These are phyloP conservation scores for Campylomormyrus tamandua DNA, from an alignment of 2,113 vertebrate genomes.

Conservation along the genomic window DNA sequence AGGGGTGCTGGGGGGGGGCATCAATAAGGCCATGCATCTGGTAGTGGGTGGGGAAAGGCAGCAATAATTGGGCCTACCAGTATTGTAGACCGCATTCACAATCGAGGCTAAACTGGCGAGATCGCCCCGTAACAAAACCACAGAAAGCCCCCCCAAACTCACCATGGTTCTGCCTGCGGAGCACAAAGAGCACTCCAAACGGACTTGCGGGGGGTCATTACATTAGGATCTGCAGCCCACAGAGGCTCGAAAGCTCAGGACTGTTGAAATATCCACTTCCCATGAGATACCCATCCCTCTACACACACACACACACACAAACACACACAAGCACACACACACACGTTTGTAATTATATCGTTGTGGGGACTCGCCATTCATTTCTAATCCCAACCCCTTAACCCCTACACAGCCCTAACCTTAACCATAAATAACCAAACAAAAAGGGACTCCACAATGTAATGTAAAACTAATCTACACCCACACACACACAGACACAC, in stretches of 20 bases:
- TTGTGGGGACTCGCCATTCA: too few species aligned
- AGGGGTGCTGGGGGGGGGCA: background rate
- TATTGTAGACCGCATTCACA: background rate
- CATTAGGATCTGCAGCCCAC: background rate
- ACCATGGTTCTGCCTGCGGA: background rate
- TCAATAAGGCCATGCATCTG: background rate
- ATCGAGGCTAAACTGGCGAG: background rate
- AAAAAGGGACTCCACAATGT: too few species aligned
- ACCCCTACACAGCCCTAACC: too few species aligned
- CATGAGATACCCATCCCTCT: slow-evolving; percentile 6
- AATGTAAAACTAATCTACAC: too few species aligned
- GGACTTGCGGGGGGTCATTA: background rate
- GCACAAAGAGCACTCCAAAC: background rate
- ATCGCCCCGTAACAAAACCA: background rate
- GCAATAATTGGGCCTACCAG: background rate
- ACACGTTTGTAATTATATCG: too few species aligned
- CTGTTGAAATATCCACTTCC: slow-evolving; percentile 13
- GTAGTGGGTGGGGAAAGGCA: background rate
- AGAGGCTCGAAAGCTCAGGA: background rate
- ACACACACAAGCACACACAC: background rate
- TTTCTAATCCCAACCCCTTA: background rate
- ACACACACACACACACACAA: background rate
- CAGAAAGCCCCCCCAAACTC: background rate
- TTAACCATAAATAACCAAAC: too few species aligned
- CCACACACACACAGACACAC: too few species aligned